Evolutionary conservation across 1,140 invertebrate species (phyloP), one percentile per base, ranked within the genome.

Genomic region (Drosophila repleta): DNA sequence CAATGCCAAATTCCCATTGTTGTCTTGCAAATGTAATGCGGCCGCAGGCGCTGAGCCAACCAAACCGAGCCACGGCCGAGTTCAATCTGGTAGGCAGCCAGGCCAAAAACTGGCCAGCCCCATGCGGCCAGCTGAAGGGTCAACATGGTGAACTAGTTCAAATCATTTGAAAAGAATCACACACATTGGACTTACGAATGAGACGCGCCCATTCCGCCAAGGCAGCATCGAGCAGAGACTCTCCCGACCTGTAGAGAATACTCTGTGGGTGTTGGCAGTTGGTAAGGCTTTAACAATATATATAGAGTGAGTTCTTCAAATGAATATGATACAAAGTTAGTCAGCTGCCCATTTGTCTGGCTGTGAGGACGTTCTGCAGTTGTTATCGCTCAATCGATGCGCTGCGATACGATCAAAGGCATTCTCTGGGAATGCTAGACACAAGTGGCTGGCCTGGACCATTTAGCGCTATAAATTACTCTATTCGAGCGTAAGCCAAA

Each of bases 381-480:
- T 70, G 51, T 70, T 71, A 71, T 71, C 62, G 53, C 62, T 67
- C 48, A 72, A 72, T 67, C 65, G 69, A 52, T 64, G 52, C 7
- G 41, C 60, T 64, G 67, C 63, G 63, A 72, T 72, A 45, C 15
- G 48, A 58, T 67, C 55, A 66, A 60, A 72, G 32, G 48, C 69
- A 72, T 72, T 67, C 69, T 24, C 52, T 60, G 63, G 17, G 53
- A 72, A 67, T 72, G 69, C 69, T 67, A 71, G 68, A 71, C 68
- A 66, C 68, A 66, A 51, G 62, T 71, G 21, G 15, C 63, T 72
- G 69, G 62, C 63, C 75, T 61, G 58, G 46, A 43, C 74, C 79
- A 79, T 82, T 78, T 76, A 73, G 74, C 82, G 78, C 67, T 74
- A 79, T 87, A 82, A 87, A 87, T 87, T 88, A 88, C 82, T 87